Evolutionary conservation across 2,797 vertebrate species (phyloP), one percentile per base, ranked within the genome.

Genomic region (Falco naumanni): DNA sequence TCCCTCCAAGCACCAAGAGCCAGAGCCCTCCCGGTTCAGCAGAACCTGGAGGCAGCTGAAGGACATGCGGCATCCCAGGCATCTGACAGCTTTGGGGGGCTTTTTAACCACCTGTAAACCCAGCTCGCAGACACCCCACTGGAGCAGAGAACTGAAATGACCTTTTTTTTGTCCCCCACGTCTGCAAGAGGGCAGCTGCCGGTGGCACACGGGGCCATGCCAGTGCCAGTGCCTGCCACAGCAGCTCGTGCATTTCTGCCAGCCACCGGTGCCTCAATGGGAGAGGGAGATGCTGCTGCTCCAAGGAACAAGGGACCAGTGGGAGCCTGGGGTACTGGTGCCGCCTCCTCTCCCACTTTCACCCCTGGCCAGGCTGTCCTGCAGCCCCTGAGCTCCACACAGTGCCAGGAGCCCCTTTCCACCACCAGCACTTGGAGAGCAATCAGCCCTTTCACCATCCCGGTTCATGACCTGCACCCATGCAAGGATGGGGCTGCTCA

Each of bases 171-270:
- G 33, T 29, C 34, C 53, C 24, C 39, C 11, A 4, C 3, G 1
- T 39, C 41, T 56, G 24, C 47, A 34, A 18, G 34, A 74, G n/a
- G 29, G 45, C 1, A 2, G 56, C 5, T 60, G 39, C 11, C 1
- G 0, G 63, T 0, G 4, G 57, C 33, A 24, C 4, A 1, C 0
- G 0, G 33, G 45, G 17, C 45, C 33, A 6, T 0, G 2, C 22
- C 1, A 1, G 53, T 34, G 66, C 33, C 0, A 1, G 50, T 43
- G 48, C 39, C 68, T 53, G 16, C 51, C 11, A 3, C 59, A 12
- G 51, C 79, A 77, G 50, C 47, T 45, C 26, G 1, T 28, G 53
- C 19, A 37, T 28, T 45, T 50, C 47, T 1, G 0, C 34, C 0
- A 1, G 26, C 39, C 68, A 12, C 41, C 8, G 7, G 5, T 15